Percentiles rank a stretch among this genome's conserved stretches.
phyloP scores from a whole-genome alignment of 2,888 invertebrate genomes.

The Platypus cylindrus region DNA sequence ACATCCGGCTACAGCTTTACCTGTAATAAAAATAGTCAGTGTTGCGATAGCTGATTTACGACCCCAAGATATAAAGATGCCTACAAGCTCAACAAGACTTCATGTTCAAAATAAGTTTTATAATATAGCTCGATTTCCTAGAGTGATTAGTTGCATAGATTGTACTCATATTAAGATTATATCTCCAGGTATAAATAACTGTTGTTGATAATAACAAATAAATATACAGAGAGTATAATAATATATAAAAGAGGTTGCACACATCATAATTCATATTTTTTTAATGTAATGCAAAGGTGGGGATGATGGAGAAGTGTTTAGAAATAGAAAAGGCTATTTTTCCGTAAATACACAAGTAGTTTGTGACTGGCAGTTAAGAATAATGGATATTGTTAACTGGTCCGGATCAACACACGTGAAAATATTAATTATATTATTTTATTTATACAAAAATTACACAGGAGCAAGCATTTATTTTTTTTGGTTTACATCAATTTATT shows the following conservation, averaged over 20 bases:
- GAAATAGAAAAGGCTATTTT: conserved; percentile 21
- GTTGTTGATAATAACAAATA: too few relatives aligned
- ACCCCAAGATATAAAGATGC: neutral
- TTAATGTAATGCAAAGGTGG: too few relatives aligned
- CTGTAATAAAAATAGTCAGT: neutral
- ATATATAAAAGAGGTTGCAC: neutral
- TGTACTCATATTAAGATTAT: too few relatives aligned
- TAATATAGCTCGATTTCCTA: neutral
- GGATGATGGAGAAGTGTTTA: conserved; percentile 18
- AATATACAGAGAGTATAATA: too few relatives aligned
- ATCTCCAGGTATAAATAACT: neutral
- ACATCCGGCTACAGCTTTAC: too few relatives aligned
- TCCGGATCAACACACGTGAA: conserved; percentile 14
- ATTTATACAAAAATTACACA: too few relatives aligned
- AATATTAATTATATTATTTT: too few relatives aligned
- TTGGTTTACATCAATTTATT: too few relatives aligned
- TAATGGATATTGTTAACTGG: conserved; percentile 16
- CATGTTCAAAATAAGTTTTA: conserved; percentile 1
- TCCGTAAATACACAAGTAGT: conserved; percentile 22
- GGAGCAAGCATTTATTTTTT: too few relatives aligned
- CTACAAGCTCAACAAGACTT: neutral
- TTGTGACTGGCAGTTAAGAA: conserved; percentile 16
- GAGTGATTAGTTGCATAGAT: neutral
- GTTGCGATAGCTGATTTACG: neutral
- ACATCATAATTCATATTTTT: neutral